Conservation (phyloP, 2,113 vertebrate species). For the Lycocorax pyrrhopterus region DNA sequence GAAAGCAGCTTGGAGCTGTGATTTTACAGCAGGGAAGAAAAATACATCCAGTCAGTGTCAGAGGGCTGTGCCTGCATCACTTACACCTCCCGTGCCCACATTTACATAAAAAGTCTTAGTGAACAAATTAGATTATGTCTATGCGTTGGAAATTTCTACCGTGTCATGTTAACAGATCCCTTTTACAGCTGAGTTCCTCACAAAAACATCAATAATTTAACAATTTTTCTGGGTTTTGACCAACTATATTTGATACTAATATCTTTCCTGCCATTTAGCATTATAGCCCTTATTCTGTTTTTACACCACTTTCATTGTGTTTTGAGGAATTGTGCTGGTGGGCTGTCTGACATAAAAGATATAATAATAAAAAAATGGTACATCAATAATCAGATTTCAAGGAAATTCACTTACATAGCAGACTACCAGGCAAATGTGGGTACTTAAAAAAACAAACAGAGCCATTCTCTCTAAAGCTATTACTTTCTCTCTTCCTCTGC, state of each 20-base stretch:
- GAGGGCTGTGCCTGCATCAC: background rate
- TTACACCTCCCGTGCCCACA: background rate
- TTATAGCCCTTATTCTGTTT: background rate
- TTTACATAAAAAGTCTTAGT: background rate
- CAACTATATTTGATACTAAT: background rate
- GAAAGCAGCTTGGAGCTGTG: background rate
- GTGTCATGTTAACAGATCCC: background rate
- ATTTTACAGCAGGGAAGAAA: background rate
- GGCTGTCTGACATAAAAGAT: background rate
- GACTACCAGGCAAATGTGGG: constrained; percentile 10
- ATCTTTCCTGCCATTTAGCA: background rate
- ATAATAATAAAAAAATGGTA: background rate
- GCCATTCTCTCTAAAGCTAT: constrained; percentile 1
- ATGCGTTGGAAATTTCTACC: background rate
- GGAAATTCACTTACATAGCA: constrained; percentile 34
- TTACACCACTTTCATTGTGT: background rate
- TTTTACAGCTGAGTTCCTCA: background rate
- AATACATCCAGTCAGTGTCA: background rate
- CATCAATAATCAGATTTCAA: constrained; percentile 36
- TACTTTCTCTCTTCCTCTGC: constrained; percentile 23
- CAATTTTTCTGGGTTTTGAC: background rate
- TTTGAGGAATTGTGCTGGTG: background rate
- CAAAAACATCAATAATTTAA: background rate
- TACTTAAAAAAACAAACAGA: constrained; percentile 28
- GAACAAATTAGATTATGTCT: background rate